Base-by-base conservation (phyloP, 2,888 invertebrate genomes). In the Rosalia funebris region DNA sequence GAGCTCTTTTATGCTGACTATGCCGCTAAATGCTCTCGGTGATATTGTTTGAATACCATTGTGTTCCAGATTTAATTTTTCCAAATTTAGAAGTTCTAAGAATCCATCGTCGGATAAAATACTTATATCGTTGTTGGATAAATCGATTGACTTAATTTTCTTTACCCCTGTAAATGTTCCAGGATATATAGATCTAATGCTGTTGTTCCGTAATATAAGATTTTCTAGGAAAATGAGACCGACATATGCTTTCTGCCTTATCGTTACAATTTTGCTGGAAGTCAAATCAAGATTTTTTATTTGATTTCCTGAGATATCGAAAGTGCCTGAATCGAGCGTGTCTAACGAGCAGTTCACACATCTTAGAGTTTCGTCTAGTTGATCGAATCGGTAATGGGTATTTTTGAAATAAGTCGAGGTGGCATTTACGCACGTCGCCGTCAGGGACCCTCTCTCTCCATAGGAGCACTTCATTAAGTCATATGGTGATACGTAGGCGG, bases 391-490 rank as follows among this genome's bases (percentile, higher is more conserved):
- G 64, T 81, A 81, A 2, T 71, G 68, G n/a, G 81, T 80, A 36
- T 57, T 60, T 36, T 77, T 76, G 67, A 81, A 81, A 69, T 71
- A 81, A 10, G 42, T 57, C 0, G 79, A 63, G 1, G 76, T 75
- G n/a, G 80, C 81, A 57, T 80, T 79, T 7, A 75, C 68, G 52
- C 81, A 81, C 1, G 79, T 80, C 7, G 81, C 77, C 2, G 79
- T 81, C 20, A 81, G 62, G 2, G 81, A 81, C n/a, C 81, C 81
- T 54, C 81, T 69, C 55, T 79, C 81, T 7, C 80, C 81, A 58
- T 81, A 81, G 0, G 75, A 70, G 54, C 81, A 81, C 69, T 77
- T 78, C 75, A 77, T 76, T 16, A 64, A 15, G 31, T 69, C 69
- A 16, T 42, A 54, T 0, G 57, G 7, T n/a, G 55, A 17, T 15